A percentile compares a stretch with the other conserved stretches of the same genome.
Conservation (phyloP, 2,113 vertebrate genomes). For the Scopus umbretta region DNA sequence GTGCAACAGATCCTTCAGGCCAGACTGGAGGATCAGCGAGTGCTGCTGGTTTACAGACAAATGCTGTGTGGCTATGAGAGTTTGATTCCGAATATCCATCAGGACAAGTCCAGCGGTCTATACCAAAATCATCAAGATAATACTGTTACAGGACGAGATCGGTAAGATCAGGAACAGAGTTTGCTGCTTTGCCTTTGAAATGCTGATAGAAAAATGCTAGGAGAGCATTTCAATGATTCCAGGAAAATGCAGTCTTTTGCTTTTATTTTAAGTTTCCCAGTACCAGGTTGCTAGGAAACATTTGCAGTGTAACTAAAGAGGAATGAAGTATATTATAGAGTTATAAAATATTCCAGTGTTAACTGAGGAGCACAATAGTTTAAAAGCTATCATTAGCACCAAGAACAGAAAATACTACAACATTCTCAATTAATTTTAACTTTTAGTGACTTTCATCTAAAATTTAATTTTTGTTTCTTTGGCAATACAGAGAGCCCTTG, state of each 20-base stretch:
- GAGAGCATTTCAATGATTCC: background rate
- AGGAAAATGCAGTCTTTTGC: background rate
- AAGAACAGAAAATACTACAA: background rate
- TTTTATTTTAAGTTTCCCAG: background rate
- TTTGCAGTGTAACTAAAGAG: background rate
- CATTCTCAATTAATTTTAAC: background rate
- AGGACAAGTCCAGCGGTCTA: fast-evolving
- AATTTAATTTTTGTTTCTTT: background rate
- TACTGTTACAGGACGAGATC: fast-evolving
- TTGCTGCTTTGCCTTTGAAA: background rate
- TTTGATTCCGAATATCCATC: background rate
- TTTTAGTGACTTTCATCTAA: background rate
- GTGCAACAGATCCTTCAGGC: background rate
- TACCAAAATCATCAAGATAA: background rate
- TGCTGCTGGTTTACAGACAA: background rate
- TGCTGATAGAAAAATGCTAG: background rate
- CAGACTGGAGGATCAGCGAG: no score
- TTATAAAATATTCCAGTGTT: background rate
- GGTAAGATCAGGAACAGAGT: background rate
- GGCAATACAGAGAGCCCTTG: background rate
- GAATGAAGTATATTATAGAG: background rate
- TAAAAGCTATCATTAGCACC: background rate
- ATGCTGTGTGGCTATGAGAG: background rate
- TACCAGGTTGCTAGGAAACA: background rate
- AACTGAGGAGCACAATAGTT: background rate